phyloP scores from a whole-genome alignment of 2,797 vertebrate species.

The Ptychobarbus kaznakovi region DNA sequence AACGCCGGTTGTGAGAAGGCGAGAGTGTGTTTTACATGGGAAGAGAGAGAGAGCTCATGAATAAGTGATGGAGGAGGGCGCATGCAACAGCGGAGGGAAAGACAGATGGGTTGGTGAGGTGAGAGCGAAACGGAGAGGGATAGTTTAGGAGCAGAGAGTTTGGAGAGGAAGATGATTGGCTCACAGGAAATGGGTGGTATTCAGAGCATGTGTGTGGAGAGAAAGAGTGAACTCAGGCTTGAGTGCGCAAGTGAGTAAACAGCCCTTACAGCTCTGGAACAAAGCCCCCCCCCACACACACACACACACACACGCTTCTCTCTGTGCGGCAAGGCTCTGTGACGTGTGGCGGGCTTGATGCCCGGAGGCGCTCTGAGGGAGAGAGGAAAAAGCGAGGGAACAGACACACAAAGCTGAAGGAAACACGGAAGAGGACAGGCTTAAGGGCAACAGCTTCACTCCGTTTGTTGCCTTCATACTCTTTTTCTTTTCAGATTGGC shows the following conservation, averaged over 20 bases:
- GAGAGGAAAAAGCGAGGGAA: conserved; percentile 38
- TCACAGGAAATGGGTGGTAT: conserved; percentile 73
- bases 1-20: conserved; percentile 18
- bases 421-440: conserved; percentile 64
- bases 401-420: conserved; percentile 38
- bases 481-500: conserved; percentile 25
- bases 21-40: conserved; percentile 33
- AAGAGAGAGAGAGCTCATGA: conserved; percentile 50
- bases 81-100: conserved; percentile 50
- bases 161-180: conserved; percentile 69
- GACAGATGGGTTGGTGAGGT: conserved; percentile 58
- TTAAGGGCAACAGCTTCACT: conserved; percentile 62
- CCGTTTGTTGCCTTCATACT: conserved; percentile 35
- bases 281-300: conserved; percentile 15
- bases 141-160: conserved; percentile 60
- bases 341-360: conserved; percentile 53
- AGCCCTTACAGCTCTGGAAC: conserved; percentile 44
- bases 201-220: conserved; percentile 16
- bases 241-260: conserved; percentile 52
- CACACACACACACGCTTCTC: neutral
- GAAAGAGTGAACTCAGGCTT: conserved; percentile 30
- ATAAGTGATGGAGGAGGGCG: conserved; percentile 57
- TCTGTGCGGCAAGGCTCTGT: conserved; percentile 46
- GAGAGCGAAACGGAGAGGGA: conserved; percentile 40
- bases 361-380: conserved; percentile 36